Evolutionary conservation across 2,113 vertebrate species (phyloP).

Genomic region (Zosterops borbonicus): DNA sequence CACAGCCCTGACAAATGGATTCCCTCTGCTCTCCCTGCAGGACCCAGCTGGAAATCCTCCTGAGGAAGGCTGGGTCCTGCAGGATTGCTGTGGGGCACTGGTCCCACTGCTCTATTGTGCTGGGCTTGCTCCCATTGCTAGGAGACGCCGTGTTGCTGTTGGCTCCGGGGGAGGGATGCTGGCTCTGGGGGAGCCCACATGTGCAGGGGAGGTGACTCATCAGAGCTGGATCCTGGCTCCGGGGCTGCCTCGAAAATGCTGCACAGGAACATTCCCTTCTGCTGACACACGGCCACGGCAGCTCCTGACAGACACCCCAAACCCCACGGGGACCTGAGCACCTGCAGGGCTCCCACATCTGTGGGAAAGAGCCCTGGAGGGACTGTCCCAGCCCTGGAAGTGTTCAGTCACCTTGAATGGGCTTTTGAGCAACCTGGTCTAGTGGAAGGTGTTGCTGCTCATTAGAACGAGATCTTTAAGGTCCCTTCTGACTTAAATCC

Average conservation of each 20-base stretch:
- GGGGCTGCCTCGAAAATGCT: background rate
- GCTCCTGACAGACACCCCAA: background rate
- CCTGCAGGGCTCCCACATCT: fast-evolving
- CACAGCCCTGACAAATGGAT: background rate
- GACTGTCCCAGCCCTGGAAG: background rate
- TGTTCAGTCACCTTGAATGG: fast-evolving
- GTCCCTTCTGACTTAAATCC: background rate
- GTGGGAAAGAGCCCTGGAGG: too few relatives aligned
- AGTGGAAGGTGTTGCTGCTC: too few relatives aligned
- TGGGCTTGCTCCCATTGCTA: conserved; percentile 12
- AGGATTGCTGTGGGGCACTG: background rate
- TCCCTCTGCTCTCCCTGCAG: background rate
- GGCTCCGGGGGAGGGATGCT: background rate
- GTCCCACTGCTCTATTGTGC: background rate
- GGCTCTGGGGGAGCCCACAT: background rate
- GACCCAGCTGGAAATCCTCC: background rate
- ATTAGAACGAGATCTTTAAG: background rate
- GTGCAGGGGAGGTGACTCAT: conserved; percentile 33
- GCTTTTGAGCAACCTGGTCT: background rate
- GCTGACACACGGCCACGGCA: background rate
- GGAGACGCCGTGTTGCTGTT: conserved; percentile 26
- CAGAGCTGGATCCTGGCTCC: background rate
- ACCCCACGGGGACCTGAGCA: background rate
- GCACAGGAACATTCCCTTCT: conserved; percentile 46
- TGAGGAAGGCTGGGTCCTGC: background rate